Conservation (phyloP, 1,140 invertebrate species). For the Anagrus nilaparvatae region DNA sequence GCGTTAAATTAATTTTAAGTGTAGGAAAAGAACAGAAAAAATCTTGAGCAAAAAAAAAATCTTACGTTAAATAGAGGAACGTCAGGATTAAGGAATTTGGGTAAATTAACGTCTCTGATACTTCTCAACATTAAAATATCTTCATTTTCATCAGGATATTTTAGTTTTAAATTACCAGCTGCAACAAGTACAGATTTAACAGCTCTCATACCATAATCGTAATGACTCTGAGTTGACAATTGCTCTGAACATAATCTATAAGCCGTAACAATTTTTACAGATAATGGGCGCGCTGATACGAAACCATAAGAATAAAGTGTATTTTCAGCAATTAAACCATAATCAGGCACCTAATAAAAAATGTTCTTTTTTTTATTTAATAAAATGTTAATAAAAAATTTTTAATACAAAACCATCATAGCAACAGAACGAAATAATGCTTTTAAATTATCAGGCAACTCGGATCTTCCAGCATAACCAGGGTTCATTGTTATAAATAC, state of each 20-base stretch:
- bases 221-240: slow-evolving; percentile 88
- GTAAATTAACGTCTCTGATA: slow-evolving; percentile 88
- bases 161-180: slow-evolving; percentile 80
- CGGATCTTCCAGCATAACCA: slow-evolving; percentile 82
- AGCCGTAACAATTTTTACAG: slow-evolving; percentile 90
- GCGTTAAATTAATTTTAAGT: slow-evolving; percentile 21
- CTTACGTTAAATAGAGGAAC: slow-evolving; percentile 68
- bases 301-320: slow-evolving; percentile 92
- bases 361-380: not conserved
- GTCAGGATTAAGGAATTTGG: slow-evolving; percentile 83
- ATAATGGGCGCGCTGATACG: slow-evolving; percentile 73
- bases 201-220: slow-evolving; percentile 89
- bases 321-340: slow-evolving; percentile 89
- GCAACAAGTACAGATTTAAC: slow-evolving; percentile 85
- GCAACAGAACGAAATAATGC: slow-evolving; percentile 90
- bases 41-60: slow-evolving; percentile 1
- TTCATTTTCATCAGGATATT: slow-evolving; percentile 76
- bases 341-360: slow-evolving; percentile 72
- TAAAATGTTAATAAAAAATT: too few species aligned
- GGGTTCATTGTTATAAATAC: slow-evolving; percentile 97
- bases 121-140: slow-evolving; percentile 75
- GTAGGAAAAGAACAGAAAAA: not conserved
- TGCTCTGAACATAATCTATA: slow-evolving; percentile 91
- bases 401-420: slow-evolving; percentile 77
- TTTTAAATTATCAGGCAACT: slow-evolving; percentile 91